Evolutionary conservation across 2,888 invertebrate genomes (phyloP), one percentile per base, ranked within the genome.

Genomic region (Graphium colonna): DNA sequence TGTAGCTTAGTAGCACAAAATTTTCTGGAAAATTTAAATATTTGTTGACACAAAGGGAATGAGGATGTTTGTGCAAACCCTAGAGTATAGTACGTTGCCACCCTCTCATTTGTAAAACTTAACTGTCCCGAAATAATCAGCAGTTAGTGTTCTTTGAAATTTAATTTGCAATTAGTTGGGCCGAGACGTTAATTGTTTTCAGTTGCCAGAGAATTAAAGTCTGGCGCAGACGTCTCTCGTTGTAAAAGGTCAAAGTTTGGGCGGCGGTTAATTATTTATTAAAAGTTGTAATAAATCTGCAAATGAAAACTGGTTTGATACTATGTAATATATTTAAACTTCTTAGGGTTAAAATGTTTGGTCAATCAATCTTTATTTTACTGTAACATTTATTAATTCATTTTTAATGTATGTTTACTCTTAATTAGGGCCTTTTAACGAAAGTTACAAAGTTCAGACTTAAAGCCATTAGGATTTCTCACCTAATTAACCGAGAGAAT

Each of bases 101-200:
- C 10, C 40, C 36, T 39, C 40, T n/a, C 3, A n/a, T n/a, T n/a
- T 21, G 21, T 5, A 21, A 5, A 3, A 5, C 44, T 49, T 42
- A 21, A 49, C 8, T 21, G 10, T 15, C 15, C 12, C 15, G 31
- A 49, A 15, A 26, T 38, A 51, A 43, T 44, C 43, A 51, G 15
- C 13, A 12, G 9, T 21, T 43, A 28, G 26, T 51, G 31, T 26
- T 44, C 38, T 44, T 51, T 50, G 38, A 38, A 38, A 33, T 17
- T 46, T 46, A 3, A 21, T 42, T 42, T 26, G 10, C 21, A 18
- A 39, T 15, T 28, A 31, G 31, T 7, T 10, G 31, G 31, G 31
- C 31, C 31, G 31, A 31, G 31, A 31, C 31, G 31, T 31, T 31
- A 31, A 31, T 31, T 31, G 31, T 31, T 31, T 31, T 31, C 9